Evolutionary conservation across 2,113 vertebrate genomes (phyloP).

Genomic region (Bostrychus sinensis): DNA sequence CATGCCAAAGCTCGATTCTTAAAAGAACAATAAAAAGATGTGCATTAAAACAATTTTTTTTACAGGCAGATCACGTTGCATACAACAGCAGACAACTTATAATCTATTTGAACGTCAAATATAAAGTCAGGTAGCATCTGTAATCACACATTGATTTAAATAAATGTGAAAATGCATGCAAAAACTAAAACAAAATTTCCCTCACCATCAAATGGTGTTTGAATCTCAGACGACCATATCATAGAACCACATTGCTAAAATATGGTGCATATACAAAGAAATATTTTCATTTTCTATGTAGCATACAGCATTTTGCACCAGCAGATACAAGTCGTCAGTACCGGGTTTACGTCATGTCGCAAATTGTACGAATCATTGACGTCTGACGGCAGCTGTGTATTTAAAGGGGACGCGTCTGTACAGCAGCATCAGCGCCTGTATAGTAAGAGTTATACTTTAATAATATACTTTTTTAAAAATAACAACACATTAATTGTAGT

Average conservation of each 20-base stretch:
- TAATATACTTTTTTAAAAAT: no score
- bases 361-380: constrained; percentile 51
- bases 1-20: neutral
- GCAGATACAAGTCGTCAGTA: constrained; percentile 6
- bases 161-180: constrained; percentile 21
- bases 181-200: constrained; percentile 25
- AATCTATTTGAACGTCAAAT: no score
- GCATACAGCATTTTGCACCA: neutral
- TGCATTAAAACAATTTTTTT: no score
- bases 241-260: constrained; percentile 13
- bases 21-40: no score
- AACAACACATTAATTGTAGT: no score
- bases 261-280: neutral
- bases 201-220: constrained; percentile 9
- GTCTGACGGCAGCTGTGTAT: constrained; percentile 40
- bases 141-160: neutral
- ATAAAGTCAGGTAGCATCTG: neutral
- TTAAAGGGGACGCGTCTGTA: constrained; percentile 59
- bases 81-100: no score
- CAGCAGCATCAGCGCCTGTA: neutral
- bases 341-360: constrained; percentile 57
- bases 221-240: constrained; percentile 4
- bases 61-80: no score
- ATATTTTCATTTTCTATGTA: neutral
- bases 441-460: neutral